These are phyloP conservation scores for Puffinus mauretanicus DNA, from an alignment of 2,113 vertebrate genomes.

Conservation along the genomic window DNA sequence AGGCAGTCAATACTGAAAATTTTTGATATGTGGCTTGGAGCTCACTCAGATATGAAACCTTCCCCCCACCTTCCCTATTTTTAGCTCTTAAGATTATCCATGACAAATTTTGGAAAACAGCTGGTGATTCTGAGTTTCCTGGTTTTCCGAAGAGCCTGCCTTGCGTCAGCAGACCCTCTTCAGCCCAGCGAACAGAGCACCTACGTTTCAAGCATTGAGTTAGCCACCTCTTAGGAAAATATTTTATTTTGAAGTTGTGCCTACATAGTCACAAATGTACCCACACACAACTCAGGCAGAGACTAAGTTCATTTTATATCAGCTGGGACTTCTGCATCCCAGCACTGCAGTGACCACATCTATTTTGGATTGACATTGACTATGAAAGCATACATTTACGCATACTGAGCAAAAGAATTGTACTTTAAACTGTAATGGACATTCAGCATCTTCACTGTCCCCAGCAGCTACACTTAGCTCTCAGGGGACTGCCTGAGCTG, in stretches of 20 bases:
- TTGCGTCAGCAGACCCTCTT: not conserved
- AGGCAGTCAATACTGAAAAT: not conserved
- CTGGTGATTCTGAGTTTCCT: not conserved
- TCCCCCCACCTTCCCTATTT: not conserved
- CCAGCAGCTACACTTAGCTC: not conserved
- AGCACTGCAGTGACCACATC: not conserved
- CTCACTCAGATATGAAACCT: not conserved
- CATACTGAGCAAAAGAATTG: not conserved
- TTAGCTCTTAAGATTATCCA: not conserved
- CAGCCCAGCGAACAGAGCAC: not conserved
- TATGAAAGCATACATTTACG: not conserved
- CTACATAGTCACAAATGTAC: rapidly evolving
- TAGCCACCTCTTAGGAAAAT: not conserved
- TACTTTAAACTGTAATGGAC: not conserved
- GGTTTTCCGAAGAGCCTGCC: not conserved
- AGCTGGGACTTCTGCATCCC: not conserved
- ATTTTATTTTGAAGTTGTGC: not conserved
- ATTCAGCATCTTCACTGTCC: not conserved
- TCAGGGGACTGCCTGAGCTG: not conserved
- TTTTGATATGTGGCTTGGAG: not conserved
- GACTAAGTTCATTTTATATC: not conserved
- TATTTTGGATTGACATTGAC: not conserved
- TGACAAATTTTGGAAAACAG: not conserved
- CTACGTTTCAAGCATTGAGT: rapidly evolving
- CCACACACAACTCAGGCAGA: not conserved